Evolutionary conservation across 2,797 vertebrate genomes (phyloP), one percentile per base, ranked within the genome.

Genomic region (Eidolon dupreanum): DNA sequence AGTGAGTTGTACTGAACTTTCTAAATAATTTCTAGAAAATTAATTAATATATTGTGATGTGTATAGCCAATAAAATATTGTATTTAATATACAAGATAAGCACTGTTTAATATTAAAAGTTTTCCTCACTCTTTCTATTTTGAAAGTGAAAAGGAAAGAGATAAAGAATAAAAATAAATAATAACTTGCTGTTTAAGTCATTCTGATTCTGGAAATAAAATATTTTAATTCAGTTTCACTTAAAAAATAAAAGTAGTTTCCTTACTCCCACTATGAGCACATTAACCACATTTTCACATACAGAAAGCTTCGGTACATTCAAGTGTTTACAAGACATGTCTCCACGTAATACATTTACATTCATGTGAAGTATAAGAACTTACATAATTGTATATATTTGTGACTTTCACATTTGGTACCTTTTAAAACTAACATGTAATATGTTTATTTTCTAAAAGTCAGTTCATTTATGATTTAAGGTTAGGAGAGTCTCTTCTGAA

Each of bases 241-340:
- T 97, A 92, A 78, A 96, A 97, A 97, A 97, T 63, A 88, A 86
- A 87, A 86, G 83, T 97, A 96, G 97, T 88, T 93, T 95, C 53
- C 97, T 98, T 95, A 98, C 61, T 96, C 97, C 95, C 96, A 98
- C 98, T 98, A 97, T 97, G 95, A 12, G 0, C 73, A 97, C 90
- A 98, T 94, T 96, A 92, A 86, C 53, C 41, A 95, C 78, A 96
- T 81, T 81, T 96, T 96, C 93, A 92, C 85, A 96, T 95, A 98
- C 0, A 0, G 97, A 98, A 98, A 98, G 98, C 95, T 93, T 96
- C 96, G 74, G 61, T 98, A 98, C 97, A 98, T 98, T 98, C 98
- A 97, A 73, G 92, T 94, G 93, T 97, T 97, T 97, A 95, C 75
- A 97, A 97, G 96, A 98, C 95, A 94, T 94, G 71, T 91, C 66